Percentiles rank a stretch among this genome's conserved stretches.
Conservation (phyloP, 2,888 invertebrate genomes). For the Aproaerema taeniolella region DNA sequence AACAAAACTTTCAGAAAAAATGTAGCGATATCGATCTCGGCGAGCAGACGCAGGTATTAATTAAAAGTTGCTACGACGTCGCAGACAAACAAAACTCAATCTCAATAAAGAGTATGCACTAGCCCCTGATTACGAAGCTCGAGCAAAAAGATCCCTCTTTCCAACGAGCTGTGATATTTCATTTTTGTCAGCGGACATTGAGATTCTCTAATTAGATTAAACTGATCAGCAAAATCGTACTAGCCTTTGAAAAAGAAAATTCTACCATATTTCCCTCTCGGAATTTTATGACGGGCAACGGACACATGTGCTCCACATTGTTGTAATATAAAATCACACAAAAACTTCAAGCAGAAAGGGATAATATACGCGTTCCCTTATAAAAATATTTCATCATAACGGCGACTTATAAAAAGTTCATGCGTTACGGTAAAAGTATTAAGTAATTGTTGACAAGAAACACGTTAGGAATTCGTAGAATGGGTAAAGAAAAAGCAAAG, state of each 20-base stretch:
- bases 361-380: conserved; percentile 23
- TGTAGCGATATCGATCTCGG: conserved; percentile 17
- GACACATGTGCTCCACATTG: conserved; percentile 3
- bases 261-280: background rate
- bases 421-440: conserved; percentile 39
- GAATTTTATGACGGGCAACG: background rate
- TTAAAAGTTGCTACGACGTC: conserved; percentile 38
- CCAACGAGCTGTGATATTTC: conserved; percentile 8
- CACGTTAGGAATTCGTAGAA: conserved; percentile 63
- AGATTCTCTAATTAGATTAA: background rate
- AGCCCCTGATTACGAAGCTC: conserved; percentile 24
- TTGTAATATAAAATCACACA: conserved; percentile 8
- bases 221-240: background rate
- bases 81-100: conserved; percentile 31
- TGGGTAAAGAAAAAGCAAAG: conserved; percentile 47
- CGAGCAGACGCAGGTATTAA: conserved; percentile 30
- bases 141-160: conserved; percentile 19
- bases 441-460: conserved; percentile 67
- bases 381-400: conserved; percentile 54
- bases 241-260: background rate
- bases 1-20: conserved; percentile 8
- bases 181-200: conserved; percentile 4
- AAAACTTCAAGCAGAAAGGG: conserved; percentile 8
- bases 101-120: conserved; percentile 21
- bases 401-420: conserved; percentile 38